Conservation (phyloP, 2,888 invertebrate genomes). For the Sinelater perroti region DNA sequence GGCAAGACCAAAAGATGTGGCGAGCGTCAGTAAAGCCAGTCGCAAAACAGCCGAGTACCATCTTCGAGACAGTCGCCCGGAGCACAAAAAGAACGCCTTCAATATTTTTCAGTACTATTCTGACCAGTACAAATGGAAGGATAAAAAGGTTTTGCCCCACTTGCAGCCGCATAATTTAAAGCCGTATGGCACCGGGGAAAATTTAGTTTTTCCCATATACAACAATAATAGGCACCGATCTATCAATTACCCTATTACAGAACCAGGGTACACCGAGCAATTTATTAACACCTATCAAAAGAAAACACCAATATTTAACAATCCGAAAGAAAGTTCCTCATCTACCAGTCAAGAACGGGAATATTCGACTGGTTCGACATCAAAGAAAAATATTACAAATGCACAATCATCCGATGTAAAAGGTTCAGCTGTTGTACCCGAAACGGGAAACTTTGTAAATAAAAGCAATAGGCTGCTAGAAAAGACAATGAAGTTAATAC, state of each 20-base stretch:
- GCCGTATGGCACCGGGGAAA: slow-evolving; percentile 35
- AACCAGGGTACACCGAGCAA: not conserved
- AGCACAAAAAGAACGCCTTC: not conserved
- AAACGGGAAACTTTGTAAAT: no score
- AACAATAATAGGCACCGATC: slow-evolving; percentile 11
- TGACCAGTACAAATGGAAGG: slow-evolving; percentile 12
- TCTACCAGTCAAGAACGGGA: not conserved
- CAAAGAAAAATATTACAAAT: no score
- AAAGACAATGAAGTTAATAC: no score
- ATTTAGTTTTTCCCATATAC: slow-evolving; percentile 9
- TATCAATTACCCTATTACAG: slow-evolving; percentile 9
- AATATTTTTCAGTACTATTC: slow-evolving; percentile 16
- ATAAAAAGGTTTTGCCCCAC: slow-evolving; percentile 22
- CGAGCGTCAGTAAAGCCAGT: not conserved
- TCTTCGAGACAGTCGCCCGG: slow-evolving; percentile 8
- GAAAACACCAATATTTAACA: no score
- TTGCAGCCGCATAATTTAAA: slow-evolving; percentile 38
- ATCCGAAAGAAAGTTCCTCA: not conserved
- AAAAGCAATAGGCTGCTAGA: no score
- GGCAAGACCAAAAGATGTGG: not conserved
- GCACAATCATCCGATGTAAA: no score
- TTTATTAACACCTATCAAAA: no score
- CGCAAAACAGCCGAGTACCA: not conserved
- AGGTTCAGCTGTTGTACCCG: no score
- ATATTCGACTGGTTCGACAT: not conserved